Conservation (phyloP, 1,140 invertebrate genomes). For the Bradynema listronoti region DNA sequence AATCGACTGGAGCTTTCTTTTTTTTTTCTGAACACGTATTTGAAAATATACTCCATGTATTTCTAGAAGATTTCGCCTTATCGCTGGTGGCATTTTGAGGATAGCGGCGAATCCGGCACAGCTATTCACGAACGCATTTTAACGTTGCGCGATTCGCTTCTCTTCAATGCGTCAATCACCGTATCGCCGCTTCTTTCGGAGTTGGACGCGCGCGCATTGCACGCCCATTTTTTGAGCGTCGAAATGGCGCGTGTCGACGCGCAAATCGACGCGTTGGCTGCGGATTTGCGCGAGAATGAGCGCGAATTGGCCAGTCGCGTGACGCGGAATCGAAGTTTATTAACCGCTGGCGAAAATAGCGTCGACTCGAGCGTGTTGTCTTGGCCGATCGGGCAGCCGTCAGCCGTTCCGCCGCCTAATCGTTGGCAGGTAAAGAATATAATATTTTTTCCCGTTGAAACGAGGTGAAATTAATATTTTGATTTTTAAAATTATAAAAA, state of each 20-base stretch:
- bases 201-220: slow-evolving; percentile 42
- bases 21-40: slow-evolving; percentile 9
- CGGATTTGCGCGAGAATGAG: slow-evolving; percentile 22
- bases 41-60: not conserved
- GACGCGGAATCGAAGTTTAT: not conserved
- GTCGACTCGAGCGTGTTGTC: slow-evolving; percentile 41
- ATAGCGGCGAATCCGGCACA: slow-evolving; percentile 42
- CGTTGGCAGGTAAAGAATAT: slow-evolving; percentile 50
- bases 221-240: slow-evolving; percentile 50
- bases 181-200: slow-evolving; percentile 52
- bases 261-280: slow-evolving; percentile 28
- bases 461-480: too few relatives aligned
- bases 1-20: too few relatives aligned
- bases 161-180: slow-evolving; percentile 50
- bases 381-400: slow-evolving; percentile 44
- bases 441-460: too few relatives aligned
- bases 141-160: slow-evolving; percentile 11
- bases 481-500: too few relatives aligned
- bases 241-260: slow-evolving; percentile 42
- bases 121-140: slow-evolving; percentile 40
- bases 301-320: slow-evolving; percentile 10
- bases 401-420: slow-evolving; percentile 39
- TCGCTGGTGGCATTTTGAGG: slow-evolving; percentile 42
- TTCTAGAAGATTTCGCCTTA: slow-evolving; percentile 31
- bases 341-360: not conserved